Evolutionary conservation across 2,797 vertebrate genomes (phyloP), one percentile per base, ranked within the genome.

Genomic region (Serranus cabrilla): DNA sequence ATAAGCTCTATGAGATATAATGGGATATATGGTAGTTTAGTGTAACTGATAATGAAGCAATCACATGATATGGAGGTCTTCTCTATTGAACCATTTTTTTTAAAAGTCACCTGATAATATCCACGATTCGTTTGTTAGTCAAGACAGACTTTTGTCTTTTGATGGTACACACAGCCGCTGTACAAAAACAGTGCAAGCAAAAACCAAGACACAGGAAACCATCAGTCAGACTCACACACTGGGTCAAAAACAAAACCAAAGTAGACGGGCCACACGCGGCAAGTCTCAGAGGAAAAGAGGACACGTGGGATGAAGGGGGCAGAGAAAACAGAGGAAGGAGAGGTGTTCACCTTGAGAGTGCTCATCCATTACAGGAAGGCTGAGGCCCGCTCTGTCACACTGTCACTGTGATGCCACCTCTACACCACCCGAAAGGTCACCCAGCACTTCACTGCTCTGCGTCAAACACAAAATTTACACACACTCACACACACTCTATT

Each of bases 321-420:
- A 75, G 71, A 62, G 80, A 71, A 76, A 67, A 72, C 61, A 66
- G 73, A 77, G 77, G 78, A 80, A 87, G 84, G 80, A 87, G 89
- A 89, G 89, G 91, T 89, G 87, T 92, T 95, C 93, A 94, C 94
- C 95, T 95, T 95, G 94, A 95, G 92, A 92, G 92, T 91, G 92
- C 91, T 94, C 95, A 95, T 96, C 95, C 91, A 94, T 95, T 95
- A 95, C 93, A 91, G 89, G 78, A 87, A 89, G 89, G 89, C 88
- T 91, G 84, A 92, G 91, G 90, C 91, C 91, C 85, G 89, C 93
- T 94, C 94, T 94, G 95, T 95, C 94, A 95, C 94, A 91, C 94
- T 95, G 94, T 94, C 94, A 94, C 91, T 86, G 65, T 86, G 90
- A 94, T 85, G 92, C 87, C 92, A 93, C 92, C 93, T 91, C 91